Evolutionary conservation across 2,888 invertebrate species (phyloP).

Genomic region (Ichneumoninae sp.): DNA sequence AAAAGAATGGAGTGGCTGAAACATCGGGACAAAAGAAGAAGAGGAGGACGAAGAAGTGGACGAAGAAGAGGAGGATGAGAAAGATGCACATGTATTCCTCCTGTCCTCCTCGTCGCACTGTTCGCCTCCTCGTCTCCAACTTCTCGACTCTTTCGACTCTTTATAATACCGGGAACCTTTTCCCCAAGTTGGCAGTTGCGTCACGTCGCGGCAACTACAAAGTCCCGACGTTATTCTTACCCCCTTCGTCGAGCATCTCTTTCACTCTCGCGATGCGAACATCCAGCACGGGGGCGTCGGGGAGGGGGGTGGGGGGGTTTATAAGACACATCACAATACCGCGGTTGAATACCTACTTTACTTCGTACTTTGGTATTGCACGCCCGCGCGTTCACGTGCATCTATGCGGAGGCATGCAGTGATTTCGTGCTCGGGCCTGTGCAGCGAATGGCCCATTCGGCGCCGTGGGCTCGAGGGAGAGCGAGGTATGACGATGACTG

Average conservation of each 20-base stretch:
- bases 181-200: constrained; percentile 82
- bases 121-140: constrained; percentile 55
- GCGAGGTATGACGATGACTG: not conserved
- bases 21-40: constrained; percentile 36
- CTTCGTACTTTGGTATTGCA: constrained; percentile 76
- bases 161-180: constrained; percentile 81
- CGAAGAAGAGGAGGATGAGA: constrained; percentile 57
- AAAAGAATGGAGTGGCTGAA: constrained; percentile 29
- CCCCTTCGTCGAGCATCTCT: constrained; percentile 51
- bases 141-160: constrained; percentile 57
- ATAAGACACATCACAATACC: constrained; percentile 66
- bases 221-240: constrained; percentile 74
- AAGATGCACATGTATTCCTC: constrained; percentile 54
- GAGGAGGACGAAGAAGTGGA: constrained; percentile 33
- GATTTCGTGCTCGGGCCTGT: constrained; percentile 22
- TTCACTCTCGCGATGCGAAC: constrained; percentile 30
- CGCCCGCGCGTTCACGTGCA: constrained; percentile 59
- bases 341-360: constrained; percentile 77
- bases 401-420: constrained; percentile 23
- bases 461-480: not conserved
- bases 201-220: constrained; percentile 84
- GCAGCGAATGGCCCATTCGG: not conserved
- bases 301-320: not conserved
- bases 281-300: not conserved
- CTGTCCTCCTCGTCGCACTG: constrained; percentile 53